phyloP scores from a whole-genome alignment of 2,113 vertebrate species.

The Myiagra hebetior region DNA sequence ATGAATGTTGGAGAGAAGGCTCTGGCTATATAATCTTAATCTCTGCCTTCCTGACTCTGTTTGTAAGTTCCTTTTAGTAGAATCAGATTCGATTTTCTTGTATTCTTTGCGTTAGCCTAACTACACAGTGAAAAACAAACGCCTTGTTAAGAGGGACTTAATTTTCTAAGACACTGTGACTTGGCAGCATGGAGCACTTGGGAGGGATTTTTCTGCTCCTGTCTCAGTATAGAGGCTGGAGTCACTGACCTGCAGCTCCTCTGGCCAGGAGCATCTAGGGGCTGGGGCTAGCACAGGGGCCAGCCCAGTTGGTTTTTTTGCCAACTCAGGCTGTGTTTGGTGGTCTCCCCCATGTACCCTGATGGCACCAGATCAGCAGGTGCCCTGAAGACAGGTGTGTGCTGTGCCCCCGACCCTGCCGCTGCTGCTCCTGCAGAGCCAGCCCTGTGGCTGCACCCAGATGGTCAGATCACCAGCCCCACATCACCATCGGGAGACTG shows the following conservation, averaged over 20 bases:
- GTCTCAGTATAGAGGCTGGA: background rate
- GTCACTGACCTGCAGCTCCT: background rate
- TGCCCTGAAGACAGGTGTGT: background rate
- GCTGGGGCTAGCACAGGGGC: background rate
- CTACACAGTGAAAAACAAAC: background rate
- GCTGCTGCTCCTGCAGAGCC: background rate
- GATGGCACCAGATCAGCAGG: background rate
- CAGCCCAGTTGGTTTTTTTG: background rate
- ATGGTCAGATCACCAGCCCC: background rate
- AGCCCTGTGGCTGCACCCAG: background rate
- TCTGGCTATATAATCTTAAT: background rate
- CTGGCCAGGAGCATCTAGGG: background rate
- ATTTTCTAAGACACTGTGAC: slow-evolving; percentile 12
- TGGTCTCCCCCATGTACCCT: background rate
- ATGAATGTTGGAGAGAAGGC: background rate
- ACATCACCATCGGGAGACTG: fast-evolving
- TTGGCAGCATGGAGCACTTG: background rate
- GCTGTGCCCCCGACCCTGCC: fast-evolving
- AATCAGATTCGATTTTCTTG: background rate
- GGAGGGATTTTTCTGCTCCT: background rate
- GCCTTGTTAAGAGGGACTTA: background rate
- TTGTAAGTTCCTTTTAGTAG: background rate
- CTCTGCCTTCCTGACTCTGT: background rate
- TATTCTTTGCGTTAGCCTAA: background rate
- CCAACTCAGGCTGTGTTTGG: background rate